These are phyloP conservation scores for Odobenus rosmarus DNA, from an alignment of 2,113 vertebrate species.

Conservation along the genomic window DNA sequence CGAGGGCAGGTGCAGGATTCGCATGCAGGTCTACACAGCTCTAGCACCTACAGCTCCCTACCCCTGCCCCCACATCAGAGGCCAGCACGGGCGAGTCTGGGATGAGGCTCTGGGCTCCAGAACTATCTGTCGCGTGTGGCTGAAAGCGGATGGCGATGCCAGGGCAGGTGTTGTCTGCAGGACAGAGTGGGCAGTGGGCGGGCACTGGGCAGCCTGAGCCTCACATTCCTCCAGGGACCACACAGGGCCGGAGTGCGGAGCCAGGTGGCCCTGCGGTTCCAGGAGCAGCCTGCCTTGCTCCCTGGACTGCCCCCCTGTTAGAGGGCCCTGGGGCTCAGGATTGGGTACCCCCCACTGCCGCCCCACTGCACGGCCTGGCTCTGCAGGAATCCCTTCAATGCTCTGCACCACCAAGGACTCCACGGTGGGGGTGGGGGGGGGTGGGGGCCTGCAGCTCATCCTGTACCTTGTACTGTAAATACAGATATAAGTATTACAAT, in stretches of 20 bases:
- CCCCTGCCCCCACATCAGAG: rapidly evolving
- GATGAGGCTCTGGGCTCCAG: not conserved
- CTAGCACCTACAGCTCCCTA: not conserved
- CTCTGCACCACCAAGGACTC: not conserved
- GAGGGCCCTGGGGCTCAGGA: rapidly evolving
- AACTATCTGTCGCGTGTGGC: rapidly evolving
- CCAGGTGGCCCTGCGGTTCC: not conserved
- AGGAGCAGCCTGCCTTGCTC: rapidly evolving
- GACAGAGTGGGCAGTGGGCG: not conserved
- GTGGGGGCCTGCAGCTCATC: rapidly evolving
- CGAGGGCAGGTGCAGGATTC: not conserved
- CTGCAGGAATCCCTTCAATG: rapidly evolving
- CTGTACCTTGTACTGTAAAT: slow-evolving; percentile 74
- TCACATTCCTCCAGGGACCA: not conserved
- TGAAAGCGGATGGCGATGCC: not conserved
- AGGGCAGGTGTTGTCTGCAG: not conserved
- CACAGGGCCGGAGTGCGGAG: rapidly evolving
- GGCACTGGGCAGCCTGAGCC: not conserved
- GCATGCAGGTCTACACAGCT: rapidly evolving
- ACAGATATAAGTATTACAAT: slow-evolving; percentile 75
- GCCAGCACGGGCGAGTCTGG: not conserved
- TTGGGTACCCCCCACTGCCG: not conserved
- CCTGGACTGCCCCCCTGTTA: rapidly evolving
- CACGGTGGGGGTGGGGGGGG: not conserved
- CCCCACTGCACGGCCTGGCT: not conserved